Conservation (phyloP, 2,113 vertebrate genomes). For the Psilopogon haemacephalus region DNA sequence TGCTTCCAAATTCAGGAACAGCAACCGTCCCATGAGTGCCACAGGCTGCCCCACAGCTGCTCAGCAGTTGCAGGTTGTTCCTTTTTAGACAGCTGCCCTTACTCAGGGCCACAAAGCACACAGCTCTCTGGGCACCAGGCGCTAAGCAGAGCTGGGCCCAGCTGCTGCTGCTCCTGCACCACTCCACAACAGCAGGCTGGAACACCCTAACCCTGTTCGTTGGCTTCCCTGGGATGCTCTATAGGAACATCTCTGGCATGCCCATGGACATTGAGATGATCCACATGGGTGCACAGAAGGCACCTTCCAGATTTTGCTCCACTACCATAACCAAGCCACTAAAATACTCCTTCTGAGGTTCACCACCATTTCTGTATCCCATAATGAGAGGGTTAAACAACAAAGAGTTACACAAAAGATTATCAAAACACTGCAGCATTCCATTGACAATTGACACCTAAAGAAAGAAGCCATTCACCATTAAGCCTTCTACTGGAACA, state of each 20-base stretch:
- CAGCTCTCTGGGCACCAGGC: not conserved
- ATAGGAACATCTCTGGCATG: not conserved
- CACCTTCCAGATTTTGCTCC: conserved; percentile 34
- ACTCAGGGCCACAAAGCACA: not conserved
- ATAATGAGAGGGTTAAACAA: not conserved
- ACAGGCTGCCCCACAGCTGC: not conserved
- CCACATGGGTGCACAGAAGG: conserved; percentile 19
- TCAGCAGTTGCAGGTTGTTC: not conserved
- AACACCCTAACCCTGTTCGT: not conserved
- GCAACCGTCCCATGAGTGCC: not conserved
- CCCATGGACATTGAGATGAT: not conserved
- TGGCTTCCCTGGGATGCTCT: not conserved
- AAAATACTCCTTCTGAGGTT: not conserved
- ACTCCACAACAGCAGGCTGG: not conserved
- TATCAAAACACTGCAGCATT: not conserved
- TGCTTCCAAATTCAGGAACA: not conserved
- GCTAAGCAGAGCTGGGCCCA: not conserved
- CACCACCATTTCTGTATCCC: not conserved
- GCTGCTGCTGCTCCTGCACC: not conserved
- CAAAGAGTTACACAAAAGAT: not conserved
- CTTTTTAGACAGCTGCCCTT: not conserved
- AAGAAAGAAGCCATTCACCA: conserved; percentile 6
- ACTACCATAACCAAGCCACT: not conserved
- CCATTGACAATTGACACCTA: not conserved
- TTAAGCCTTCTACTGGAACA: not conserved